These are phyloP conservation scores for Oasisia sp. DNA, from an alignment of 2,888 invertebrate species.

Conservation along the genomic window DNA sequence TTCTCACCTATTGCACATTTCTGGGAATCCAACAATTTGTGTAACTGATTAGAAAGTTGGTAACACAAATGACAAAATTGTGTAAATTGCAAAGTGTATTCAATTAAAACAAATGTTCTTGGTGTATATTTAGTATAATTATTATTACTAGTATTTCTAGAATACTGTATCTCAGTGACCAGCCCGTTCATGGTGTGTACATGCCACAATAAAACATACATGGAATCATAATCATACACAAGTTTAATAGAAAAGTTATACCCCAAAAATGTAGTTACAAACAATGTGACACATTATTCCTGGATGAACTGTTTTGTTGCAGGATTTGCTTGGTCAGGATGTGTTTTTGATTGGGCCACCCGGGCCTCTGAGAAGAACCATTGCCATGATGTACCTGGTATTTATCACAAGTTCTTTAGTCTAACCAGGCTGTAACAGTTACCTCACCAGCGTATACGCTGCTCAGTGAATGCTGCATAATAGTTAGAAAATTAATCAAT, in stretches of 20 bases:
- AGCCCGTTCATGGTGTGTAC: no score
- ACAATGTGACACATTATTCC: no score
- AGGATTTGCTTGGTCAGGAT: slow-evolving; percentile 86
- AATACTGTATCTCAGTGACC: no score
- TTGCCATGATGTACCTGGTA: slow-evolving; percentile 85
- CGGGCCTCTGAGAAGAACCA: slow-evolving; percentile 81
- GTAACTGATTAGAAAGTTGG: background rate
- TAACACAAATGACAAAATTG: background rate
- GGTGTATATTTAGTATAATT: background rate
- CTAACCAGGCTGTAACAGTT: background rate
- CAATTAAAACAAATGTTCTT: background rate
- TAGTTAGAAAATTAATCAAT: background rate
- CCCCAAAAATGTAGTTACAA: no score
- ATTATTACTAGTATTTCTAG: no score
- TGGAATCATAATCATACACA: no score
- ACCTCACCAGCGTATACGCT: background rate
- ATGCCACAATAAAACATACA: no score
- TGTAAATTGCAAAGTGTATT: background rate
- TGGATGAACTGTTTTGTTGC: slow-evolving; percentile 27
- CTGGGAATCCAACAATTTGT: background rate
- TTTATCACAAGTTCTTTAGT: background rate
- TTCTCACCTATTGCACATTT: background rate
- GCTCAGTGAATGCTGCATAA: background rate
- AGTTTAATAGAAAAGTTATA: no score
- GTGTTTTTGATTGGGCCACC: slow-evolving; percentile 94